These are phyloP conservation scores for Aulostomus chinensis DNA, from an alignment of 2,797 vertebrate genomes.

Conservation along the genomic window DNA sequence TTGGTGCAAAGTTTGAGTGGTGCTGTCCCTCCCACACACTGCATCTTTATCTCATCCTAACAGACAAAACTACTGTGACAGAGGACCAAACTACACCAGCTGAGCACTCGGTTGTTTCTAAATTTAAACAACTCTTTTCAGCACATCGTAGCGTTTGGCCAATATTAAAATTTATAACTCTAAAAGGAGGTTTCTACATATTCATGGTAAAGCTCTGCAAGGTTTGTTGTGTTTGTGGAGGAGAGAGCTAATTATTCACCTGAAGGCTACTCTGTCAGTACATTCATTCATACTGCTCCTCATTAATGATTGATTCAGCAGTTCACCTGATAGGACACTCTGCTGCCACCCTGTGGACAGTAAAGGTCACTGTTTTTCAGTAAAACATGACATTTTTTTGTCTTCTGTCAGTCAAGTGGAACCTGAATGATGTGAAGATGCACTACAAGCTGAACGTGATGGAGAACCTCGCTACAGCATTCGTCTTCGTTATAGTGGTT, in stretches of 20 bases:
- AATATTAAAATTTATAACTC: not conserved
- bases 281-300: constrained; percentile 12
- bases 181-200: not conserved
- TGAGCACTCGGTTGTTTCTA: constrained; percentile 21
- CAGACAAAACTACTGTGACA: constrained; percentile 34
- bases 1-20: not conserved
- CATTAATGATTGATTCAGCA: constrained; percentile 14
- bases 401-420: constrained; percentile 87
- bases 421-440: constrained; percentile 90
- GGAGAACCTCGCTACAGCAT: constrained; percentile 90
- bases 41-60: constrained; percentile 36
- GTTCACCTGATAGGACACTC: not conserved
- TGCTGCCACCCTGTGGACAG: constrained; percentile 22
- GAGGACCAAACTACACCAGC: constrained; percentile 3
- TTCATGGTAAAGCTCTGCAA: too few species aligned
- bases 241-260: constrained; percentile 29
- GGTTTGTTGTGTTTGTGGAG: too few species aligned
- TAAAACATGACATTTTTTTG: not conserved
- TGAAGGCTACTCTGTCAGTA: constrained; percentile 13
- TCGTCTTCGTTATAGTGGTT: constrained; percentile 94
- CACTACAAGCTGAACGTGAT: constrained; percentile 89
- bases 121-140: constrained; percentile 12
- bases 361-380: not conserved
- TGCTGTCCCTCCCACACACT: not conserved
- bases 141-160: constrained; percentile 1